Conservation (phyloP, 2,888 invertebrate species). For the Xanthia togata region DNA sequence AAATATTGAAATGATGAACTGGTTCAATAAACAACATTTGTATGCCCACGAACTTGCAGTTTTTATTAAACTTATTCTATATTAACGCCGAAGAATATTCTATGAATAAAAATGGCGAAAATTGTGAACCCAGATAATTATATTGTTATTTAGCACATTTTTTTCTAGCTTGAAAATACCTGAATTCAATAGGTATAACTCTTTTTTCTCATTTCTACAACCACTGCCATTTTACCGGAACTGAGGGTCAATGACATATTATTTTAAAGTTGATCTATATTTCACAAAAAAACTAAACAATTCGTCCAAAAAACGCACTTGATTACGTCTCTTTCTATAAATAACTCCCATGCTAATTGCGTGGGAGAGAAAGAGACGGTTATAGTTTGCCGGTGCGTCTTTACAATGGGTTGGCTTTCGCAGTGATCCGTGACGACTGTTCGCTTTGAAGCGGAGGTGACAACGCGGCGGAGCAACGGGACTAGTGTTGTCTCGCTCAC, state of each 20-base stretch:
- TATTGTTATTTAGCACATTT: conserved; percentile 29
- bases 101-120: conserved; percentile 9
- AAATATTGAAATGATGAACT: neutral
- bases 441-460: conserved; percentile 85
- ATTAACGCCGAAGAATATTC: neutral
- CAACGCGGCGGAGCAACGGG: conserved; percentile 70
- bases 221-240: conserved; percentile 73
- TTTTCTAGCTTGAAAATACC: neutral
- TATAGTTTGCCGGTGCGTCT: conserved; percentile 69
- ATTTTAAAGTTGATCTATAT: conserved; percentile 88
- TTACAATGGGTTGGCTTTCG: conserved; percentile 86
- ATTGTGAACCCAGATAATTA: conserved; percentile 7
- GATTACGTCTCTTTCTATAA: conserved; percentile 72
- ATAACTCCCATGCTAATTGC: conserved; percentile 43
- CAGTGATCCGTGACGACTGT: conserved; percentile 86
- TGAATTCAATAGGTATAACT: conserved; percentile 38
- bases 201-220: conserved; percentile 64
- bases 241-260: conserved; percentile 85
- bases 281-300: conserved; percentile 85
- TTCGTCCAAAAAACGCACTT: conserved; percentile 76
- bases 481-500: conserved; percentile 79
- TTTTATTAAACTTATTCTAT: conserved; percentile 13
- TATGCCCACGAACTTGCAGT: conserved; percentile 31
- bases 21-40: conserved; percentile 4
- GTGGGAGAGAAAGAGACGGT: conserved; percentile 76